Conservation (phyloP, 2,888 invertebrate genomes). For the Amblyteles armatorius region DNA sequence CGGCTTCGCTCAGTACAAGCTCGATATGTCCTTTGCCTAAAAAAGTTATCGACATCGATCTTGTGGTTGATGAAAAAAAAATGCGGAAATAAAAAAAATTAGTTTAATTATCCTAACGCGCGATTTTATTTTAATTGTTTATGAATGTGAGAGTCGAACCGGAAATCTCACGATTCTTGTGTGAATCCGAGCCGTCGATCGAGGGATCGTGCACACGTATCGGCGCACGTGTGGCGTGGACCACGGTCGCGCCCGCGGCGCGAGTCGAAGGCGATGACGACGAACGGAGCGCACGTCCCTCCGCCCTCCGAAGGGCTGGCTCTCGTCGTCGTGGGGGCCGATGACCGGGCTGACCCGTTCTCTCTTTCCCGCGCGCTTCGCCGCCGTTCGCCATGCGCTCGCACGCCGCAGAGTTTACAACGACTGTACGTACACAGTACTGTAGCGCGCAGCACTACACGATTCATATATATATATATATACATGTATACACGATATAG, state of each 20-base stretch:
- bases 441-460: background rate
- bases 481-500: background rate
- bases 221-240: conserved; percentile 26
- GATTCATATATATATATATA: background rate
- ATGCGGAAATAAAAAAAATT: no score
- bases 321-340: conserved; percentile 75
- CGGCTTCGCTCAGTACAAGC: background rate
- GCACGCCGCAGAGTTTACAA: conserved; percentile 14
- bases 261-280: conserved; percentile 30
- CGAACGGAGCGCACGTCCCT: conserved; percentile 29
- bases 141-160: no score
- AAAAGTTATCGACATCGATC: background rate
- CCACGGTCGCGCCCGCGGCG: background rate
- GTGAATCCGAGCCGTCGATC: no score
- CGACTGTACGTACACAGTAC: conserved; percentile 6
- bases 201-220: background rate
- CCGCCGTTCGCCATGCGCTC: conserved; percentile 40
- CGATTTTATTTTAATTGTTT: background rate
- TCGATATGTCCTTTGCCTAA: background rate
- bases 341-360: conserved; percentile 81
- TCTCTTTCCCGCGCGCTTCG: conserved; percentile 69
- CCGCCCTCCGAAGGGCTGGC: conserved; percentile 51
- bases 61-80: no score
- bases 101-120: background rate
- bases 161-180: no score